phyloP scores from a whole-genome alignment of 2,113 vertebrate species.

The Cottus gobio region DNA sequence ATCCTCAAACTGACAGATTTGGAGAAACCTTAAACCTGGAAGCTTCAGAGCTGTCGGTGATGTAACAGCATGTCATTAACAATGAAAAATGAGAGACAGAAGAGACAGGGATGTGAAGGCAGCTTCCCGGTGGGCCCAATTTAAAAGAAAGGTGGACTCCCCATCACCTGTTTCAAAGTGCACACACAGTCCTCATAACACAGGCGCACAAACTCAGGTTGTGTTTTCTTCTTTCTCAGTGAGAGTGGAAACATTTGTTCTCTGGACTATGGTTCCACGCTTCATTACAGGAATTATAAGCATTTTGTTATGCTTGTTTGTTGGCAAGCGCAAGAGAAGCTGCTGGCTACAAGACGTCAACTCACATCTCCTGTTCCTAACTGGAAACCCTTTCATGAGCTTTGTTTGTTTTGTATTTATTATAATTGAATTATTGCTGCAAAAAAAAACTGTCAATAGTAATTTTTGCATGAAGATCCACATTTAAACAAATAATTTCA shows the following conservation, averaged over 20 bases:
- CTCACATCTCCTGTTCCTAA: slow-evolving; percentile 8
- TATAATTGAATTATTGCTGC: slow-evolving; percentile 9
- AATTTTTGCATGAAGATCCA: slow-evolving; percentile 1
- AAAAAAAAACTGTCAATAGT: neutral
- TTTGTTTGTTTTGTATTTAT: slow-evolving; percentile 31
- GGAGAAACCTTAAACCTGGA: neutral
- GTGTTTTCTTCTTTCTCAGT: slow-evolving; percentile 2
- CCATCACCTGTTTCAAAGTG: neutral
- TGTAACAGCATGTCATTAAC: neutral
- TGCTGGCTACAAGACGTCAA: slow-evolving; percentile 41
- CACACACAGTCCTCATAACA: neutral
- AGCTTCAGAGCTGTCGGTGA: neutral
- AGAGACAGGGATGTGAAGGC: neutral
- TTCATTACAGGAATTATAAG: slow-evolving; percentile 39
- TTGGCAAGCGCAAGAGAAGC: slow-evolving; percentile 23
- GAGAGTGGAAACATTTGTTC: slow-evolving; percentile 39
- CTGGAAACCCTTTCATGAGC: slow-evolving; percentile 11
- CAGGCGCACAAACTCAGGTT: neutral
- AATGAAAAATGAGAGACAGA: neutral
- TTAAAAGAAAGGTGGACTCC: neutral
- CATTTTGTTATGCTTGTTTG: slow-evolving; percentile 37
- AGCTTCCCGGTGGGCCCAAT: neutral
- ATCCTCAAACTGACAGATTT: neutral
- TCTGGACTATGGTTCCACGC: slow-evolving; percentile 6
- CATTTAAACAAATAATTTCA: slow-evolving; percentile 24